Conservation (phyloP, 2,888 invertebrate genomes). For the Nematopogon swammerdamellus region DNA sequence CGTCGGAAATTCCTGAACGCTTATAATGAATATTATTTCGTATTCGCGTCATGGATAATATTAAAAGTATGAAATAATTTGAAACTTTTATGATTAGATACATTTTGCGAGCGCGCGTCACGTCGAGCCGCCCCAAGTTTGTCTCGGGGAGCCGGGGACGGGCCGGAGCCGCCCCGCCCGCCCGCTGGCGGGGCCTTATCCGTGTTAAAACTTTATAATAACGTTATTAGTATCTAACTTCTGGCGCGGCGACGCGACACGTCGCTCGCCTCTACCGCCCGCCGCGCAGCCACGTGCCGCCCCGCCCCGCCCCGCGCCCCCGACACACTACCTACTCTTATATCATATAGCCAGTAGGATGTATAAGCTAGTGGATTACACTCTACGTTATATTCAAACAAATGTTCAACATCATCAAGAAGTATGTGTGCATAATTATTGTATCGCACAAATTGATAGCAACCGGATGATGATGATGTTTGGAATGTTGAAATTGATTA, state of each 20-base stretch:
- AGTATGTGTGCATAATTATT: no score
- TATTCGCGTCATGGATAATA: constrained; percentile 16
- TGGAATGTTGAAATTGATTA: not conserved
- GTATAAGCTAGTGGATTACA: no score
- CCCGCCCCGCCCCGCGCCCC: not conserved
- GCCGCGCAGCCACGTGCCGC: not conserved
- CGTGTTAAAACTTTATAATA: constrained; percentile 1
- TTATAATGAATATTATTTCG: constrained; percentile 9
- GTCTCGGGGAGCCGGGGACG: not conserved
- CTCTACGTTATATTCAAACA: no score
- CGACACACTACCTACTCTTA: no score
- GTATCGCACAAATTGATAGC: no score
- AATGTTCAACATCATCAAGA: no score
- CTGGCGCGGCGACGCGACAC: constrained; percentile 21
- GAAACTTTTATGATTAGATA: constrained; percentile 40
- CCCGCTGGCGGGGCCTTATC: not conserved
- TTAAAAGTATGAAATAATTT: constrained; percentile 34
- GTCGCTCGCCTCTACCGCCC: constrained; percentile 14
- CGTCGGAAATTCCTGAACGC: not conserved
- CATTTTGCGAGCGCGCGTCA: not conserved
- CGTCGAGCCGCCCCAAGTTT: not conserved
- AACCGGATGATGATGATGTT: no score
- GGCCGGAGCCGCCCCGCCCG: no score
- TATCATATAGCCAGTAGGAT: no score
- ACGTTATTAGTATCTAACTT: constrained; percentile 1